phyloP scores from a whole-genome alignment of 2,888 invertebrate species.

The Acleris sparsana region DNA sequence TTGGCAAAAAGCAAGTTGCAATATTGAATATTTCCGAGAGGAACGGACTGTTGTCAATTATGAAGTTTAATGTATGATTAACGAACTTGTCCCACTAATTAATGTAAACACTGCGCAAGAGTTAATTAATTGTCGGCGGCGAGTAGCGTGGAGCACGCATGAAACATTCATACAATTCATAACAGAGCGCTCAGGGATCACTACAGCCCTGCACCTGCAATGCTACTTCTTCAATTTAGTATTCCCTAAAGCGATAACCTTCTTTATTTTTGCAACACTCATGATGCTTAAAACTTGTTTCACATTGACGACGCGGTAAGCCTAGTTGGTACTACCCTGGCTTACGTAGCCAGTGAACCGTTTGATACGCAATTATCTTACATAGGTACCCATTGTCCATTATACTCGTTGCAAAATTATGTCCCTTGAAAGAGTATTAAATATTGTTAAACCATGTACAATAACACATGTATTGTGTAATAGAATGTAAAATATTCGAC shows the following conservation, averaged over 20 bases:
- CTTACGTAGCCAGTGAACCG: too few species aligned
- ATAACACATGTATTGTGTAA: too few species aligned
- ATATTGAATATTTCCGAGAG: constrained; percentile 57
- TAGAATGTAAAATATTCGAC: too few species aligned
- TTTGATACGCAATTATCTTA: too few species aligned
- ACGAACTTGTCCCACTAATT: constrained; percentile 70
- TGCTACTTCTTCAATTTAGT: neutral
- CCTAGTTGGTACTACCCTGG: too few species aligned
- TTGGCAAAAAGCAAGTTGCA: constrained; percentile 16
- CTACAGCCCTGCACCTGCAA: constrained; percentile 1
- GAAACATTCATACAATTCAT: constrained; percentile 82
- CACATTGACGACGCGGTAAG: too few species aligned
- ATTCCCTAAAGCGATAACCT: neutral
- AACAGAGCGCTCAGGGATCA: constrained; percentile 52
- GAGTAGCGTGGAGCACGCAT: constrained; percentile 62
- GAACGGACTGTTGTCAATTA: constrained; percentile 51
- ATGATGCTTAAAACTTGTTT: too few species aligned
- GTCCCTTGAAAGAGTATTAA: too few species aligned
- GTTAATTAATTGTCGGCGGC: constrained; percentile 79
- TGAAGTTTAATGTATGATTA: constrained; percentile 68
- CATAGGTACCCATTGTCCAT: too few species aligned
- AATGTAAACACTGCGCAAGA: constrained; percentile 76
- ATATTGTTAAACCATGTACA: too few species aligned
- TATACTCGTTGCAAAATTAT: too few species aligned
- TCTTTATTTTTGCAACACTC: neutral